Percentiles rank a stretch among this genome's conserved stretches.
Conservation (phyloP, 2,888 invertebrate genomes). For the Anoplius nigerrimus region DNA sequence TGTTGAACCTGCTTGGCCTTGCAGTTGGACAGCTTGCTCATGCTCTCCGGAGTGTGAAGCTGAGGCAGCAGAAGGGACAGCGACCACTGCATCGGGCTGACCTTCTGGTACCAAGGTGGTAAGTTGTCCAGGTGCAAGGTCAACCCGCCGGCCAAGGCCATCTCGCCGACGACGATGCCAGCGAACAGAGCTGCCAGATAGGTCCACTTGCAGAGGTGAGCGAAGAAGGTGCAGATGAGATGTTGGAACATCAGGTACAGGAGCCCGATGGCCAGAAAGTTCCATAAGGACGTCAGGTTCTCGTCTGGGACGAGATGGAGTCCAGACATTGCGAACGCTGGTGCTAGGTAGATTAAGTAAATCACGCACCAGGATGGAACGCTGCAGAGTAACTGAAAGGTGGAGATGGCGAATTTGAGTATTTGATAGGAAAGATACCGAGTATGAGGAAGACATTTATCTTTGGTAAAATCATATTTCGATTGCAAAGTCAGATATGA, state of each 20-base stretch:
- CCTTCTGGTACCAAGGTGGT: conserved; percentile 67
- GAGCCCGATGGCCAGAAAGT: conserved; percentile 66
- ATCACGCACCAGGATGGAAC: conserved; percentile 86
- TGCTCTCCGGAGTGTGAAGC: conserved; percentile 59
- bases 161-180: conserved; percentile 66
- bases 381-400: conserved; percentile 84
- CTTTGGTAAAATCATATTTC: too few species aligned
- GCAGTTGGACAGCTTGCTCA: conserved; percentile 65
- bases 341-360: conserved; percentile 90
- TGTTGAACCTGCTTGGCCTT: conserved; percentile 83
- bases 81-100: conserved; percentile 70
- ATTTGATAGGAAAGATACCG: too few species aligned
- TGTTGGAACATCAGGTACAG: conserved; percentile 70
- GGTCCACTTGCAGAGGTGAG: conserved; percentile 68
- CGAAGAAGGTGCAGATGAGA: conserved; percentile 65
- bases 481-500: too few species aligned
- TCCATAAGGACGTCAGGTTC: conserved; percentile 68
- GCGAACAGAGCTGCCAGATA: conserved; percentile 64
- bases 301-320: conserved; percentile 78
- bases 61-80: conserved; percentile 65
- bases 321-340: conserved; percentile 92
- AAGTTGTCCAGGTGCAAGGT: conserved; percentile 69
- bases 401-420: too few species aligned
- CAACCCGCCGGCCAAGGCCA: conserved; percentile 66
- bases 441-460: too few species aligned